A percentile compares a stretch with the other conserved stretches of the same genome.
Conservation (phyloP, 1,140 invertebrate genomes). For the Tetramorium parvispinum region DNA sequence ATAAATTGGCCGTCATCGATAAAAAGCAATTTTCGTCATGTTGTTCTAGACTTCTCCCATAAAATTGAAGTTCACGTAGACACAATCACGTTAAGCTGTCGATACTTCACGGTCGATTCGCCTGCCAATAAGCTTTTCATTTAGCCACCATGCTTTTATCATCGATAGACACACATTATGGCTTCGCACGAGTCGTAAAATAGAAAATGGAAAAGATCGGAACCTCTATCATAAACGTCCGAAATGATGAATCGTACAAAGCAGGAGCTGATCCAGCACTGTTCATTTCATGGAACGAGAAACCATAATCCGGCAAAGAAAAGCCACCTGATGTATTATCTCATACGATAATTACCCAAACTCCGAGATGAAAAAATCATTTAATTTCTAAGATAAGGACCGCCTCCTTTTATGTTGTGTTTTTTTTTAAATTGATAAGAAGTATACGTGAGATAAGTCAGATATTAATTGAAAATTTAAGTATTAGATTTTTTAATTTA, state of each 20-base stretch:
- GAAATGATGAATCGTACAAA: slow-evolving; percentile 37
- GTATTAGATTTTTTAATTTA: neutral
- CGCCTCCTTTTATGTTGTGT: neutral
- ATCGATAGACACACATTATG: slow-evolving; percentile 50
- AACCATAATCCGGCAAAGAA: slow-evolving; percentile 17
- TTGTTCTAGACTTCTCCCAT: slow-evolving; percentile 8
- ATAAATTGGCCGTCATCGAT: slow-evolving; percentile 18
- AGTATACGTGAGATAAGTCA: neutral
- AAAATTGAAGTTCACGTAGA: slow-evolving; percentile 41
- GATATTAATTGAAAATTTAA: neutral
- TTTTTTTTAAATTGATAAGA: neutral
- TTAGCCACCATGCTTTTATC: slow-evolving; percentile 37
- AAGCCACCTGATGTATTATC: neutral
- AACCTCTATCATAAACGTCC: slow-evolving; percentile 5
- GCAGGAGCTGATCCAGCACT: slow-evolving; percentile 21
- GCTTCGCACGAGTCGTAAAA: slow-evolving; percentile 7
- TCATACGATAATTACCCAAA: neutral
- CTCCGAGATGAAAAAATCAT: neutral
- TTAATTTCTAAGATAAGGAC: neutral
- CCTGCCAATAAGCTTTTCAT: slow-evolving; percentile 54
- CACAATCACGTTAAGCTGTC: slow-evolving; percentile 48
- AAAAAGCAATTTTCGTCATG: slow-evolving; percentile 22
- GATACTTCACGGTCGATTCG: slow-evolving; percentile 49
- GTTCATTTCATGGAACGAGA: slow-evolving; percentile 36
- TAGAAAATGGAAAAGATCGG: slow-evolving; percentile 31